Base-by-base conservation (phyloP, 2,888 invertebrate species). In the Pyralis farinalis region DNA sequence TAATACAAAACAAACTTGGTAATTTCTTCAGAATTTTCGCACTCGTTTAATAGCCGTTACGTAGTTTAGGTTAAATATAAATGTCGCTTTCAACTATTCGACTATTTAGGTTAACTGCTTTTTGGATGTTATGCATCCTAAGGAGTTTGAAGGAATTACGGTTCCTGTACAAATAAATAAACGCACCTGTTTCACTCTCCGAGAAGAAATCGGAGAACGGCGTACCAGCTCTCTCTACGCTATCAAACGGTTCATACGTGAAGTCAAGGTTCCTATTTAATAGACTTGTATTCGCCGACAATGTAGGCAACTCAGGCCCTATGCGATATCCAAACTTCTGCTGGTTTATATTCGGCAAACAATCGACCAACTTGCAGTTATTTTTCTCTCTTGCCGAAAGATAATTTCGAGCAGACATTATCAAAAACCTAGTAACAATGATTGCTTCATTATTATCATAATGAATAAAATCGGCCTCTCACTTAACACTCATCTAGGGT, bases 331-430 rank as follows among this genome's bases (percentile, higher is more conserved):
- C 65, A 51, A 72, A 71, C 53, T 80, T 82, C 53, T 82, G 81
- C 20, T 71, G 66, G 43, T 77, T 81, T 51, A 86, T 85, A 57
- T 72, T 73, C 7, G 87, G 87, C 56, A 88, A 71, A 59, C 71
- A 82, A 66, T 87, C 83, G 51, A 76, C 68, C 45, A 76, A 51
- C 74, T 82, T 85, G 53, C 60, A 71, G 40, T 70, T 61, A 65
- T 66, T 80, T 60, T 82, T 85, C 49, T 88, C 87, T 41, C 82
- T 69, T 28, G 80, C 77, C 21, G 85, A 83, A 42, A 80, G 58
- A 62, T 80, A 85, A 60, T 88, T 85, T 54, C 84, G 70, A 36
- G 84, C 87, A 51, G 87, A 88, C 87, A 88, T 88, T 73, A 71
- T 84, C 16, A 65, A 74, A 65, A 53, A 54, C 44, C 28, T 43